A percentile compares a stretch with the other conserved stretches of the same genome.
Evolutionary conservation across 2,888 invertebrate genomes (phyloP).

Genomic region (Drosophila picticornis): DNA sequence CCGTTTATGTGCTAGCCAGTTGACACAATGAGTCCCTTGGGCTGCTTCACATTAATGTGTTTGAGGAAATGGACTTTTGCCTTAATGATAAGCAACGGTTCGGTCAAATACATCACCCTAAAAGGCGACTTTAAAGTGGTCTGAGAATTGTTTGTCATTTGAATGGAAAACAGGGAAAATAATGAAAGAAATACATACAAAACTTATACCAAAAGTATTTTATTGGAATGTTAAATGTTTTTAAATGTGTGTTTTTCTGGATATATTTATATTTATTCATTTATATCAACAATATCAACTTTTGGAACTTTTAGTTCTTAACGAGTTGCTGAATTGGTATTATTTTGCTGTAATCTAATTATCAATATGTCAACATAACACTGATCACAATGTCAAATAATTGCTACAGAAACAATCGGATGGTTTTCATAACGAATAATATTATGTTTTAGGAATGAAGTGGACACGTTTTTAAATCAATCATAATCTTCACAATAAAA

Average conservation of each 20-base stretch:
- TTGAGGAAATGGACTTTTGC: slow-evolving; percentile 48
- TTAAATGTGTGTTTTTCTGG: neutral
- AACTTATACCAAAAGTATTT: neutral
- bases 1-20: slow-evolving; percentile 52
- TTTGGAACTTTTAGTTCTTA: neutral
- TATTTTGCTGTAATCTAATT: neutral
- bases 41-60: slow-evolving; percentile 39
- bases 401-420: too few relatives aligned
- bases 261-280: neutral
- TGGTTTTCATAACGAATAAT: too few relatives aligned
- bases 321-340: too few relatives aligned
- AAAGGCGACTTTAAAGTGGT: slow-evolving; percentile 6
- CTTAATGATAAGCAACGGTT: slow-evolving; percentile 57
- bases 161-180: neutral
- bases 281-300: neutral
- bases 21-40: slow-evolving; percentile 57
- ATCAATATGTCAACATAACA: neutral
- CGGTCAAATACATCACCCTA: slow-evolving; percentile 20
- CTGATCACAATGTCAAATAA: too few relatives aligned
- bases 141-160: neutral
- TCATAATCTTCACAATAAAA: too few relatives aligned
- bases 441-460: too few relatives aligned
- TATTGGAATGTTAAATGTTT: neutral
- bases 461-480: too few relatives aligned
- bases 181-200: neutral